phyloP scores from a whole-genome alignment of 2,113 vertebrate species.

The Symphodus melops region DNA sequence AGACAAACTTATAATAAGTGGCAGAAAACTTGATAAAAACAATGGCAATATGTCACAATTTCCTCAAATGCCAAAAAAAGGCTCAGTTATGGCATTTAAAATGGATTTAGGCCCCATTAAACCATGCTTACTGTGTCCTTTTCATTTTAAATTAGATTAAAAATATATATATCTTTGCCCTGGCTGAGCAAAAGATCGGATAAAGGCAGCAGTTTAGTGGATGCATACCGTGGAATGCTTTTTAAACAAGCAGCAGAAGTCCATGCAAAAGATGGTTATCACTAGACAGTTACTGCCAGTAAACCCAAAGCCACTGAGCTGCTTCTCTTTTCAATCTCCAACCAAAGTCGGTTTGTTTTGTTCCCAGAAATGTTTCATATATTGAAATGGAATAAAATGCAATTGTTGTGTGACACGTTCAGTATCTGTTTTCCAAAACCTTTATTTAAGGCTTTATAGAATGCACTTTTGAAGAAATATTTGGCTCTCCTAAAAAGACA shows the following conservation, averaged over 20 bases:
- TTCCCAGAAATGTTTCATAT: background rate
- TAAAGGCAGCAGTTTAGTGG: background rate
- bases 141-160: too few species aligned
- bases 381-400: background rate
- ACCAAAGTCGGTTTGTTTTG: background rate
- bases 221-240: too few species aligned
- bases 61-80: too few species aligned
- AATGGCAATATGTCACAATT: too few species aligned
- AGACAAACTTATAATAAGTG: too few species aligned
- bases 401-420: background rate
- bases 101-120: too few species aligned
- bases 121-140: too few species aligned
- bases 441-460: background rate
- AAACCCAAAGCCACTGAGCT: too few species aligned
- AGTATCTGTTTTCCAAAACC: background rate
- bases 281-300: background rate
- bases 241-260: background rate
- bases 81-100: too few species aligned
- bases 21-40: too few species aligned
- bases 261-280: background rate
- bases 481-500: background rate
- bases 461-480: background rate
- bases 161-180: too few species aligned
- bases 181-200: too few species aligned
- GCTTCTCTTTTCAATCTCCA: background rate